Evolutionary conservation across 2,888 invertebrate genomes (phyloP), one percentile per base, ranked within the genome.

Genomic region (Metopia argyrocephala): DNA sequence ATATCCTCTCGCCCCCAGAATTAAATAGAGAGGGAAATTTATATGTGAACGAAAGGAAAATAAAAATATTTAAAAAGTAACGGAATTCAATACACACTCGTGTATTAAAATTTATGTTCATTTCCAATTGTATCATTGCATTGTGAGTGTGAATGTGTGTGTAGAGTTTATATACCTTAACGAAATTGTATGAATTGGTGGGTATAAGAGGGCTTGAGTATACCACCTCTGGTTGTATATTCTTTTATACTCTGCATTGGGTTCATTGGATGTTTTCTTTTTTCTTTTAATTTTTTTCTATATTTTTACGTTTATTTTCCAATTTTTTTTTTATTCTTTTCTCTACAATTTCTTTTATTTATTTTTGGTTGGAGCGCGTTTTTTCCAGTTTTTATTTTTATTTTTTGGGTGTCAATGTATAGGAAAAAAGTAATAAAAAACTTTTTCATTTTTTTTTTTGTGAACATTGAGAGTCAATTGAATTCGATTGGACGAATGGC

Each of bases 401-500:
- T 21, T 56, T 61, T 62, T 52, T 52, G 50, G 46, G 69, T 66
- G 66, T 66, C 76, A 82, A 79, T 75, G 80, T 76, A 64, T 76
- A 76, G 75, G 38, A 70, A 78, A 62, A 68, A 45, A 46, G 66
- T 5, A 31, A 31, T 31, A 25, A 20, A 57, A 27, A 48, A 56
- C 54, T 52, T 70, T 75, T 74, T 82, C 31, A 46, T 56, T 50
- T 62, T 82, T 65, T 61, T 65, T 74, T 70, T 71, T 76, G 61
- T 65, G 65, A 84, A 79, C 88, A 88, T 88, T 86, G 88, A 86
- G 88, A 87, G 88, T 87, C 88, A 88, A 88, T 88, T 89, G 89
- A 87, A 89, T 88, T 88, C 88, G 88, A 88, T 88, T 88, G 88
- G 89, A 84, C 87, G 86, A 83, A 76, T 68, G 76, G 75, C 83